Percentiles rank a stretch among this genome's conserved stretches.
Conservation (phyloP, 2,113 vertebrate species). For the Probosciger aterrimus region DNA sequence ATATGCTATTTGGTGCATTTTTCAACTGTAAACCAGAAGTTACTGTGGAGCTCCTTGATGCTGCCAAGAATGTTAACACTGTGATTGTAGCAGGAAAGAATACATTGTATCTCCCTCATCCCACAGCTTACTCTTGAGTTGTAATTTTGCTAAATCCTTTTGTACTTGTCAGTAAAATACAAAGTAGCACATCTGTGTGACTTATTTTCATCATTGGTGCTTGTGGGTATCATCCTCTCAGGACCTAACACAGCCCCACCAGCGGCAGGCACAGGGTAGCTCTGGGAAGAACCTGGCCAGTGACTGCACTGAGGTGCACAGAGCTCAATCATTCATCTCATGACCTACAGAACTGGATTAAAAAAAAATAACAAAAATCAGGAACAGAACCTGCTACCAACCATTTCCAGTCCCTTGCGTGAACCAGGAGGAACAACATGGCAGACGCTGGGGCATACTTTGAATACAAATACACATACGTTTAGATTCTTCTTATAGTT, state of each 20-base stretch:
- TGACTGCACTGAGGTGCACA: fast-evolving
- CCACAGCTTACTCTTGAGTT: background rate
- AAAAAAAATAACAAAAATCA: background rate
- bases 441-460: background rate
- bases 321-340: background rate
- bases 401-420: background rate
- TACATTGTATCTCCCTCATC: background rate
- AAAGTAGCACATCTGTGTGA: background rate
- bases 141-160: background rate
- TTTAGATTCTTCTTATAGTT: background rate
- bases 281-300: background rate
- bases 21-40: conserved; percentile 54
- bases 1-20: conserved; percentile 1
- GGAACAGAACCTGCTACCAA: background rate
- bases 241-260: background rate
- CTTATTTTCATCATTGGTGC: background rate
- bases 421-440: background rate
- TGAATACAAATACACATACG: background rate
- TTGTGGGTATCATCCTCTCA: background rate
- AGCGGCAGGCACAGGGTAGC: fast-evolving
- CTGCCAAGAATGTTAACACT: conserved; percentile 26
- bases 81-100: conserved; percentile 31
- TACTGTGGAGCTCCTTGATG: background rate
- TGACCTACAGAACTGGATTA: background rate
- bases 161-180: background rate